Evolutionary conservation across 1,140 invertebrate species (phyloP).

Genomic region (Vollenhovia emeryi): DNA sequence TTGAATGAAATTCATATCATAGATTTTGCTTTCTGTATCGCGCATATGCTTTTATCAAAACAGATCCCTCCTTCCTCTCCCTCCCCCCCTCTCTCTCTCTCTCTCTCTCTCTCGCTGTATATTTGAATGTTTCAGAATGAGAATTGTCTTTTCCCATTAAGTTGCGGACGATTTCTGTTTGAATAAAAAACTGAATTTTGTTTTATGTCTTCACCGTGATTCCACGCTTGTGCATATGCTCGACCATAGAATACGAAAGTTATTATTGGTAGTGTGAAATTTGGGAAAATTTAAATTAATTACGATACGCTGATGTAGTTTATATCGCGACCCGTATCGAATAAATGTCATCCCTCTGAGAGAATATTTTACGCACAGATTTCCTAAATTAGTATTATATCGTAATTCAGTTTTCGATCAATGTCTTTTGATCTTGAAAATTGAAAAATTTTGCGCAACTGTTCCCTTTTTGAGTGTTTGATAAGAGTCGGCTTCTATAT

Average conservation of each 20-base stretch:
- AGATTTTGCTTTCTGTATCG: background rate
- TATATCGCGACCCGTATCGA: background rate
- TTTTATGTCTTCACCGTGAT: background rate
- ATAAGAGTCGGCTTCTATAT: too few species aligned
- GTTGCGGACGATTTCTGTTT: conserved; percentile 7
- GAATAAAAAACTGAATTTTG: background rate
- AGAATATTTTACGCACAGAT: background rate
- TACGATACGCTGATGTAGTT: background rate
- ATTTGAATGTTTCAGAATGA: background rate
- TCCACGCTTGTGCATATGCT: background rate
- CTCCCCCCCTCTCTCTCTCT: too few species aligned
- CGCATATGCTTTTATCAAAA: background rate
- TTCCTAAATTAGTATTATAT: background rate
- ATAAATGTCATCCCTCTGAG: background rate
- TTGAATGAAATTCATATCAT: background rate
- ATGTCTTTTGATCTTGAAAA: background rate
- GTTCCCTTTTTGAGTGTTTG: too few species aligned
- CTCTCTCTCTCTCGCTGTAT: too few species aligned
- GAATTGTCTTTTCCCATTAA: background rate
- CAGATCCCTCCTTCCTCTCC: too few species aligned
- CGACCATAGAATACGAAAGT: background rate
- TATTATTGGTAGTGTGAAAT: background rate
- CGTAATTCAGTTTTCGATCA: background rate
- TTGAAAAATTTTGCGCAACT: background rate
- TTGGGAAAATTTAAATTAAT: too few species aligned